Percentiles rank a stretch among this genome's conserved stretches.
phyloP scores from a whole-genome alignment of 2,888 invertebrate species.

The Thecophora atra region DNA sequence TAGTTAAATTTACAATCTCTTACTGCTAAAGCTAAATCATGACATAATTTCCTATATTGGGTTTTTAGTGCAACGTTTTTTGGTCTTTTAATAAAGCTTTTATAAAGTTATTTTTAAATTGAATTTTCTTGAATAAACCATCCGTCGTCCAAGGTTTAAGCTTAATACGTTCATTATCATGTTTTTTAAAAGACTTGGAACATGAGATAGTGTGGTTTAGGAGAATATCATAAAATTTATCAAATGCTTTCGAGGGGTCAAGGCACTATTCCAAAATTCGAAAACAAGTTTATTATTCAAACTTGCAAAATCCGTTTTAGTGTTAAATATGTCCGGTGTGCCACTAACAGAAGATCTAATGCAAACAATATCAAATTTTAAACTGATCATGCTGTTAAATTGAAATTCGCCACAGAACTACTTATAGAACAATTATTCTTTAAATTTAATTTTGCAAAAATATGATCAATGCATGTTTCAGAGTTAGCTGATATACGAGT shows the following conservation, averaged over 20 bases:
- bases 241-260: too few relatives aligned
- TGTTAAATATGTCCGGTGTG: neutral
- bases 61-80: neutral
- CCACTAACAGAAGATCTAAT: too few relatives aligned
- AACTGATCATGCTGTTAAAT: too few relatives aligned
- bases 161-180: too few relatives aligned
- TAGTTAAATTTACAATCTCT: neutral
- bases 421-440: too few relatives aligned
- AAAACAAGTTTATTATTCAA: neutral
- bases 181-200: too few relatives aligned
- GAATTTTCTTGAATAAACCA: neutral
- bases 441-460: neutral
- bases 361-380: too few relatives aligned
- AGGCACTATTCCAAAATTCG: neutral
- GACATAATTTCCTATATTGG: too few relatives aligned
- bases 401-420: too few relatives aligned
- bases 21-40: too few relatives aligned
- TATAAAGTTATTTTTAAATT: slow-evolving; percentile 6
- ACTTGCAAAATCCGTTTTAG: neutral
- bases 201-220: too few relatives aligned
- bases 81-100: neutral
- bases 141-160: neutral
- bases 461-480: slow-evolving; percentile 22
- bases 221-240: too few relatives aligned
- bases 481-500: slow-evolving; percentile 9